These are phyloP conservation scores for Epinephelus malabaricus DNA, from an alignment of 2,797 vertebrate species.

Conservation along the genomic window DNA sequence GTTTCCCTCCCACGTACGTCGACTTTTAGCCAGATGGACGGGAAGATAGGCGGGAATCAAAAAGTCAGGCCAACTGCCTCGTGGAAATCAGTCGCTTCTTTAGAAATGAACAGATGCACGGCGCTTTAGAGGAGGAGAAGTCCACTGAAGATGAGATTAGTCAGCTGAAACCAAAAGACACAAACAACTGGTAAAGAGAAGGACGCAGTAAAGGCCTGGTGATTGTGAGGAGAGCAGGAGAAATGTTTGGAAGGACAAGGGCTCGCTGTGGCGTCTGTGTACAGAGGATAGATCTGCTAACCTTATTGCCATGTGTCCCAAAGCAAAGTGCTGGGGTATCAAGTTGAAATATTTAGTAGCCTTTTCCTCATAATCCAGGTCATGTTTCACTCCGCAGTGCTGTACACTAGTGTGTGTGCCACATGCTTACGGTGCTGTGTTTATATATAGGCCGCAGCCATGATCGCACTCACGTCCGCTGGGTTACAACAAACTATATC, in stretches of 20 bases:
- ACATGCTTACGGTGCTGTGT: conserved; percentile 47
- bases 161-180: conserved; percentile 52
- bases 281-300: conserved; percentile 7
- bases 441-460: conserved; percentile 51
- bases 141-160: conserved; percentile 22
- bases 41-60: conserved; percentile 19
- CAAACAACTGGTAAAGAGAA: neutral
- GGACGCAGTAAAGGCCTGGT: neutral
- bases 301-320: conserved; percentile 18
- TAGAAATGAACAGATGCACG: conserved; percentile 43
- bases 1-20: conserved; percentile 46
- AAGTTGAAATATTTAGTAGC: conserved; percentile 64
- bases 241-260: neutral
- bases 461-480: conserved; percentile 24
- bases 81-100: conserved; percentile 20
- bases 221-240: neutral
- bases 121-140: conserved; percentile 33
- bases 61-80: conserved; percentile 25
- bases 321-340: conserved; percentile 39
- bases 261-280: conserved; percentile 13
- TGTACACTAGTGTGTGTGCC: conserved; percentile 34
- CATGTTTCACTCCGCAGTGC: conserved; percentile 36
- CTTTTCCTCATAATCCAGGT: conserved; percentile 60
- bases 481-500: conserved; percentile 26
- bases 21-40: conserved; percentile 32